Conservation (phyloP, 1,140 invertebrate species). For the Zelostemma sp. region DNA sequence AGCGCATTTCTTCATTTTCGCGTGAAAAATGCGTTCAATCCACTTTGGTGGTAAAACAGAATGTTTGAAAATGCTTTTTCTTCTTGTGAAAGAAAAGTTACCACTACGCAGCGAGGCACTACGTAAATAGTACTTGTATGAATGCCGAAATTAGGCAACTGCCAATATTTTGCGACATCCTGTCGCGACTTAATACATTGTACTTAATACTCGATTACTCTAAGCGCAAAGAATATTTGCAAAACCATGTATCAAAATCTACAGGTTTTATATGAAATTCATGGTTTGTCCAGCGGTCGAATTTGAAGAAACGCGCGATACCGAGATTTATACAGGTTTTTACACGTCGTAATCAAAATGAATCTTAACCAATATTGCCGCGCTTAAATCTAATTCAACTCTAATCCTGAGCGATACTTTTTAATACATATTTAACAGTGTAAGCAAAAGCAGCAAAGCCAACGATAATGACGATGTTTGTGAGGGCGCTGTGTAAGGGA, state of each 20-base stretch:
- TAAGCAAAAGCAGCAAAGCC: conserved; percentile 90
- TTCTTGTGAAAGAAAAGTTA: no score
- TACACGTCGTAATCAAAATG: background rate
- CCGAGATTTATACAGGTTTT: background rate
- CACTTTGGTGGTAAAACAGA: no score
- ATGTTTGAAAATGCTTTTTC: no score
- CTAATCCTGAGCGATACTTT: conserved; percentile 67
- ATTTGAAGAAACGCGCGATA: background rate
- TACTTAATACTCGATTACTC: no score
- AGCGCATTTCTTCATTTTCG: no score
- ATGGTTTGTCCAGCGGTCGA: background rate
- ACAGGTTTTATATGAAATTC: background rate
- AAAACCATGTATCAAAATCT: background rate
- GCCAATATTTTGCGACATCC: no score
- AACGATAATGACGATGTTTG: conserved; percentile 84
- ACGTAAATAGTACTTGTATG: no score
- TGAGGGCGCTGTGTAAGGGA: conserved; percentile 79
- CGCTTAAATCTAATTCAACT: background rate
- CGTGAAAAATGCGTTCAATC: no score
- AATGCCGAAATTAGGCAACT: no score
- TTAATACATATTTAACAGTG: conserved; percentile 87
- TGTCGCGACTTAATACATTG: no score
- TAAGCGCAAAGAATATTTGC: background rate
- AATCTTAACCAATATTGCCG: background rate
- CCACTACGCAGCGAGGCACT: no score